A percentile compares a stretch with the other conserved stretches of the same genome.
These are phyloP conservation scores for Drosophila parthenogenetica DNA, from an alignment of 2,888 invertebrate genomes.

Conservation along the genomic window DNA sequence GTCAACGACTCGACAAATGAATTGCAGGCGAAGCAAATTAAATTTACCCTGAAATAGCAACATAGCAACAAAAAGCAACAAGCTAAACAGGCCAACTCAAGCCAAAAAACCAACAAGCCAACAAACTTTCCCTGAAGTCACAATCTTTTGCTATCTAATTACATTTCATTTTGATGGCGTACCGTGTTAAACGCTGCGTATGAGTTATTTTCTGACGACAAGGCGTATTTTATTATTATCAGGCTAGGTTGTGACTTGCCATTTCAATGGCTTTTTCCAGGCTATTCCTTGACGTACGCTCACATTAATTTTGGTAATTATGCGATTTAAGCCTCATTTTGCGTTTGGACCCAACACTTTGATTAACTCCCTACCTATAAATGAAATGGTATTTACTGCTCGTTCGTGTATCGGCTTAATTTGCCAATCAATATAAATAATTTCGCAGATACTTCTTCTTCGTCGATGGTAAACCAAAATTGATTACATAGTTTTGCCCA, in stretches of 20 bases:
- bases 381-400: slow-evolving; percentile 10
- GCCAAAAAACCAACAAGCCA: slow-evolving; percentile 12
- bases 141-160: slow-evolving; percentile 48
- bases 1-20: slow-evolving; percentile 78
- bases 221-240: slow-evolving; percentile 31
- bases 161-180: slow-evolving; percentile 37
- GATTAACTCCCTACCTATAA: slow-evolving; percentile 16
- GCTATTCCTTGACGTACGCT: slow-evolving; percentile 7
- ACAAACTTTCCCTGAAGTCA: slow-evolving; percentile 30
- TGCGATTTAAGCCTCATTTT: slow-evolving; percentile 30
- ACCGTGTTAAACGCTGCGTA: slow-evolving; percentile 46
- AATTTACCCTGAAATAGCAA: slow-evolving; percentile 58
- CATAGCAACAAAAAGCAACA: slow-evolving; percentile 24
- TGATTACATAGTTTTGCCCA: slow-evolving; percentile 19
- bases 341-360: slow-evolving; percentile 21
- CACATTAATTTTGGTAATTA: slow-evolving; percentile 48
- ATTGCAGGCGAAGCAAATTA: slow-evolving; percentile 77
- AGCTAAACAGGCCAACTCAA: too few species aligned
- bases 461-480: slow-evolving; percentile 5
- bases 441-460: slow-evolving; percentile 12
- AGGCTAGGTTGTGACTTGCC: slow-evolving; percentile 10
- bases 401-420: slow-evolving; percentile 23
- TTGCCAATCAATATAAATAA: slow-evolving; percentile 44
- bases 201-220: slow-evolving; percentile 59
- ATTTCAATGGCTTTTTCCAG: slow-evolving; percentile 13